Conservation (phyloP, 2,797 vertebrate genomes). For the Microctenopoma stevenorrisi region DNA sequence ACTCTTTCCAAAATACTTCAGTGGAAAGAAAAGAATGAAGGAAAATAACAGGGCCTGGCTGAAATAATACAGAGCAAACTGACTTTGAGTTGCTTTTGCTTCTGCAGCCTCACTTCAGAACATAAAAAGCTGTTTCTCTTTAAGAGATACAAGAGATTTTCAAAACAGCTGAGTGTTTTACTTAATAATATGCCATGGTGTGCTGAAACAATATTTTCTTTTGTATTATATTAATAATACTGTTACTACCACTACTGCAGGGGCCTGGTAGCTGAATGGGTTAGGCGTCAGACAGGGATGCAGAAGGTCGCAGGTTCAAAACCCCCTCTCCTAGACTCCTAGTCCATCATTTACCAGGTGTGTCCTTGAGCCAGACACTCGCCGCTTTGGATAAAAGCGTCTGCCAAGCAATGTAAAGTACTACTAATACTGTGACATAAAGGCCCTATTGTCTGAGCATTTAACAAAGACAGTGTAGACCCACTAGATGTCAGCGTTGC, state of each 20-base stretch:
- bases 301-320: too few species aligned
- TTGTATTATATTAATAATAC: not conserved
- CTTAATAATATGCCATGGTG: constrained; percentile 1
- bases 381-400: too few species aligned
- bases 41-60: not conserved
- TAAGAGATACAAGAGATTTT: not conserved
- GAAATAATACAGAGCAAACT: constrained; percentile 14
- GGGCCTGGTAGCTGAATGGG: too few species aligned
- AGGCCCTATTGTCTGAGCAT: constrained; percentile 58
- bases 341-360: too few species aligned
- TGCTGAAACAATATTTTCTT: too few species aligned
- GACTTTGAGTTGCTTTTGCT: not conserved
- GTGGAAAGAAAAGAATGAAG: not conserved
- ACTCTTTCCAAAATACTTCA: constrained; percentile 18
- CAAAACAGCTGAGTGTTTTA: constrained; percentile 2
- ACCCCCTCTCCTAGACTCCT: too few species aligned
- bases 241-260: too few species aligned
- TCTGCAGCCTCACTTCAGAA: constrained; percentile 19
- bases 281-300: too few species aligned
- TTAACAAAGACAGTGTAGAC: constrained; percentile 28
- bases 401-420: too few species aligned
- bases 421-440: constrained; percentile 42
- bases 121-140: constrained; percentile 4
- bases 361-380: too few species aligned
- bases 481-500: constrained; percentile 70